Evolutionary conservation across 1,140 invertebrate genomes (phyloP), one percentile per base, ranked within the genome.

Genomic region (Acromyrmex echinatior): DNA sequence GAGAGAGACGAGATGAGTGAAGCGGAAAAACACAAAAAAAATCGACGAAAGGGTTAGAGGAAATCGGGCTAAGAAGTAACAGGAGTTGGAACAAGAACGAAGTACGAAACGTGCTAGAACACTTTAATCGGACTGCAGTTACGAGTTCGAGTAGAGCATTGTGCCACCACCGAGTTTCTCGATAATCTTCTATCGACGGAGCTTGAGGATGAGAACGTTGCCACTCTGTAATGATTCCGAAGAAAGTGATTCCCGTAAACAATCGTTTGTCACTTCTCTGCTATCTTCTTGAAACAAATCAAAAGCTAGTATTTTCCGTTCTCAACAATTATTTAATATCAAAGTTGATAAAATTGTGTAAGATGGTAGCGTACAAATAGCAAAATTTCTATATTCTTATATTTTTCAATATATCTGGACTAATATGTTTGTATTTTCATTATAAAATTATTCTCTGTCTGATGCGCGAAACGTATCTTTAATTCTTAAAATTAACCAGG

Each of bases 121-220:
- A 88, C 39, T 86, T 86, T 80, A 80, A 89, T 89, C 74, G 88
- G 45, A 58, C 51, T 74, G 53, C 68, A 86, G 51, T 86, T 74
- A 25, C 51, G 21, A 80, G 68, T 76, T 88, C 39, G 45, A 86
- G 28, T 18, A 18, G n/a, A 51, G 39, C 56, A 9, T 53, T 45
- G 53, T n/a, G 31, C 45, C 77, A 18, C 31, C 25, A 10, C 31
- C 18, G 63, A 87, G 65, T 71, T 88, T 71, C 53, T 31, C 56
- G 58, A 86, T 88, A 86, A 68, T 62, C 56, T 45, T 58, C 39
- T 25, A 49, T 84, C 39, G 45, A 73, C 14, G 66, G 12, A 25
- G 0, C n/a, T 35, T 18, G n/a, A 21, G 53, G n/a, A 56, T 49
- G 68, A 70, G 53, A 63, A 18, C 16, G 10, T 31, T 78, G 71